Evolutionary conservation across 2,888 invertebrate species (phyloP).

Genomic region (Agriopis marginaria): DNA sequence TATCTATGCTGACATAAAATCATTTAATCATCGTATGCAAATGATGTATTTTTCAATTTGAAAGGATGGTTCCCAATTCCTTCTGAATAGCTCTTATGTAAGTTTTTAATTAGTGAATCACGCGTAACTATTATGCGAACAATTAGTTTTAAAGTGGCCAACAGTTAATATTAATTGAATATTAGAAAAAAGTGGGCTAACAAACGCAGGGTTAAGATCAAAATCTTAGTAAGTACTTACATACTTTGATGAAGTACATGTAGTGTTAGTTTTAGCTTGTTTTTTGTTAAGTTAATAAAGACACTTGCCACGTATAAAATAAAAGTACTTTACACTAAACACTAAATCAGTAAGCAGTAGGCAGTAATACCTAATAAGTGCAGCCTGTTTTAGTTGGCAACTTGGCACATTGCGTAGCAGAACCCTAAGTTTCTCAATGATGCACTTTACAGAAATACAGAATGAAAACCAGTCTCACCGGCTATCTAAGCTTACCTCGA

Average conservation of each 20-base stretch:
- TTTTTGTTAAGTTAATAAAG: no score
- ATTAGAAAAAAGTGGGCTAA: constrained; percentile 17
- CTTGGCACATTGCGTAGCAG: background rate
- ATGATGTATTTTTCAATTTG: constrained; percentile 13
- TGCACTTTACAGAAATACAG: constrained; percentile 15
- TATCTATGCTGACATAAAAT: background rate
- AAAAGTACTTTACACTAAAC: no score
- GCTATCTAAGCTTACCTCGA: constrained; percentile 10
- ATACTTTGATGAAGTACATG: no score
- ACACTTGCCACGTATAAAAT: no score
- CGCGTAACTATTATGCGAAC: constrained; percentile 17
- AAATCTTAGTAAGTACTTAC: background rate
- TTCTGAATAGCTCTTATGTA: constrained; percentile 25
- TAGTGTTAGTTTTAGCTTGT: no score
- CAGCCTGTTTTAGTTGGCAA: no score
- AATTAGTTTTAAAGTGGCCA: constrained; percentile 7
- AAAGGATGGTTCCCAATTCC: constrained; percentile 14
- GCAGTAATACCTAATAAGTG: no score
- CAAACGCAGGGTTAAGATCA: background rate
- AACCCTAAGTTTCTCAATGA: constrained; percentile 8
- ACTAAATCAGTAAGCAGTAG: no score
- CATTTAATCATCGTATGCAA: background rate
- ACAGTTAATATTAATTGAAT: constrained; percentile 12
- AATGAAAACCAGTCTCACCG: constrained; percentile 21
- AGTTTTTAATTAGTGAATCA: constrained; percentile 21